A percentile compares a stretch with the other conserved stretches of the same genome.
Evolutionary conservation across 2,113 vertebrate genomes (phyloP).

Genomic region (Apistogramma diplotaenia): DNA sequence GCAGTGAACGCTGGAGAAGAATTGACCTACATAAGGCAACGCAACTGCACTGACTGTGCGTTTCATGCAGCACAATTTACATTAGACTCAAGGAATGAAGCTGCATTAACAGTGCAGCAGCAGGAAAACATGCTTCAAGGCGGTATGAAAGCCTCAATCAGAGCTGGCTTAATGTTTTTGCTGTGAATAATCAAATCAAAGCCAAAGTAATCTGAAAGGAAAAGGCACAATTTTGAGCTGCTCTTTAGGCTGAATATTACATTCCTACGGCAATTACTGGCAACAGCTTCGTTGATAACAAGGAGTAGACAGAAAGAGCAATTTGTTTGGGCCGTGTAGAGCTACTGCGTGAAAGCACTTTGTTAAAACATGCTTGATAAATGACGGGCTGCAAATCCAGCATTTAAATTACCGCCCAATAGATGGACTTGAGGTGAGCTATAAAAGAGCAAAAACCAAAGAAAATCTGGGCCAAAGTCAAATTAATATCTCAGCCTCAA

Average conservation of each 20-base stretch:
- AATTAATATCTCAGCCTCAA: not conserved
- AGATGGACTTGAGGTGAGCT: not conserved
- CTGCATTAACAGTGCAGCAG: not conserved
- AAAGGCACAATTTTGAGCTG: conserved; percentile 48
- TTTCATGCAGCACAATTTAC: conserved; percentile 45
- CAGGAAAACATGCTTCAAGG: conserved; percentile 22
- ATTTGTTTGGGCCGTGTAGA: conserved; percentile 39
- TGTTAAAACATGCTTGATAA: conserved; percentile 48
- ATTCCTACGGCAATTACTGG: conserved; percentile 55
- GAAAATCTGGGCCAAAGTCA: not conserved
- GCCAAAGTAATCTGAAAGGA: conserved; percentile 48
- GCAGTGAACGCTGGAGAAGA: conserved; percentile 49
- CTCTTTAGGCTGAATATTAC: conserved; percentile 51
- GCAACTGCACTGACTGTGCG: conserved; percentile 28
- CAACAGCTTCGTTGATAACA: conserved; percentile 40
- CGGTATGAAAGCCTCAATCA: conserved; percentile 33
- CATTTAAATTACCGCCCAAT: conserved; percentile 25
- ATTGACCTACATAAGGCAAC: conserved; percentile 70
- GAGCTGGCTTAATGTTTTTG: conserved; percentile 34
- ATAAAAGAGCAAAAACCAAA: not conserved
- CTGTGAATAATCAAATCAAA: conserved; percentile 64
- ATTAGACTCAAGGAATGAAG: conserved; percentile 48
- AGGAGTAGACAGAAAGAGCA: conserved; percentile 41
- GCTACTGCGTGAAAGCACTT: conserved; percentile 32
- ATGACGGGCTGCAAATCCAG: conserved; percentile 4